These are phyloP conservation scores for Microplitis mediator DNA, from an alignment of 1,140 invertebrate genomes.

Conservation along the genomic window DNA sequence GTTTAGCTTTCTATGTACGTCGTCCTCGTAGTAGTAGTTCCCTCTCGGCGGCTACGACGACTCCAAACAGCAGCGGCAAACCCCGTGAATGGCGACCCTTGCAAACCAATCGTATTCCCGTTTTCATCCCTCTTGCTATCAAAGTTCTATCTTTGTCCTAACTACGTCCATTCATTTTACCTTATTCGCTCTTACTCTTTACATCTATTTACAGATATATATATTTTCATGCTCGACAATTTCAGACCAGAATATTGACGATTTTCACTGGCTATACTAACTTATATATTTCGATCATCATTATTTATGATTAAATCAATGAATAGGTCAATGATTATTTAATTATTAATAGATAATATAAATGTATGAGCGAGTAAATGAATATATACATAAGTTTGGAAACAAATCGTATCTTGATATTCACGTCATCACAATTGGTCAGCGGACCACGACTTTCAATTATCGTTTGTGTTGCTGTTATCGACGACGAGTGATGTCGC, in stretches of 20 bases:
- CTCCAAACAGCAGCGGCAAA: conserved; percentile 47
- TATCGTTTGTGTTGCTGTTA: conserved; percentile 50
- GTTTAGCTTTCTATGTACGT: conserved; percentile 25
- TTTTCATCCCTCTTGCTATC: conserved; percentile 60
- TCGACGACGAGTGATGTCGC: conserved; percentile 50
- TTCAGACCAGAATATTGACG: neutral
- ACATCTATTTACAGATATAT: too few relatives aligned
- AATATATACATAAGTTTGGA: too few relatives aligned
- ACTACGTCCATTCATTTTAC: neutral
- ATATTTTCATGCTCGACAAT: neutral
- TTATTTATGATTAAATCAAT: neutral
- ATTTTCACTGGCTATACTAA: neutral
- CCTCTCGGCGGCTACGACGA: conserved; percentile 50
- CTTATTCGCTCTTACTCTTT: neutral
- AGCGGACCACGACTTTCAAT: conserved; percentile 51
- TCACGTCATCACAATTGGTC: conserved; percentile 43
- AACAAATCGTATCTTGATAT: conserved; percentile 38
- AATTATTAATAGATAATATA: too few relatives aligned
- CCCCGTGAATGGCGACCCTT: conserved; percentile 61
- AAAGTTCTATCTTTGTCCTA: conserved; percentile 28
- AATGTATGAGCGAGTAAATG: too few relatives aligned
- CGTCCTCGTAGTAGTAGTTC: neutral
- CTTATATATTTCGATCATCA: neutral
- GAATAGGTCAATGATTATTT: too few relatives aligned
- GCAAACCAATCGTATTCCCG: conserved; percentile 64